Evolutionary conservation across 2,888 invertebrate genomes (phyloP), one percentile per base, ranked within the genome.

Genomic region (Drosophila stalkeri): DNA sequence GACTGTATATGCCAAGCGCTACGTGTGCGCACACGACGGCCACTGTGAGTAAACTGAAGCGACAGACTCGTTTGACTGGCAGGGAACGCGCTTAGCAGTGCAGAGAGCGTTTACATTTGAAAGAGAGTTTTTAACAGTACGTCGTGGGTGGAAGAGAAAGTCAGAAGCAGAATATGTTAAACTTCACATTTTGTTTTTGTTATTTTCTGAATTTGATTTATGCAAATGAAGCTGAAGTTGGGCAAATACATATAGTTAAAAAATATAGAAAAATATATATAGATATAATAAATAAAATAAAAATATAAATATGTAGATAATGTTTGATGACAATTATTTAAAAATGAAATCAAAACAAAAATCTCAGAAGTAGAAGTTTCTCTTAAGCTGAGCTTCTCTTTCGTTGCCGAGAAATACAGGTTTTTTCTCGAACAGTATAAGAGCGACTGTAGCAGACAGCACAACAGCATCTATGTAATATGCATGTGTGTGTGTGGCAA

Each of bases 371-470:
- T 9, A 16, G 23, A 7, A 11, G n/a, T 27, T 33, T 4, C 78
- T 73, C 78, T 73, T 77, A 9, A 12, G 2, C 14, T 14, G 14
- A 9, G 39, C 0, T 31, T 12, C 78, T 74, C 76, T 77, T 73
- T 23, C 2, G 4, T n/a, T 23, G 11, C n/a, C 14, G 14, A 23
- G 5, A 62, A 79, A 80, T 80, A 80, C 71, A 56, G 80, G 79
- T 47, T 80, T 80, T 80, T 67, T 6, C 57, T 33, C 27, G 20
- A 23, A 27, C 49, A 18, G 65, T 79, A 79, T 77, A 80, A 80
- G 79, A 80, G 80, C 20, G 16, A 23, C 41, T 14, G 12, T 14
- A 16, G 47, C 12, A 18, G 18, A 2, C 52, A 11, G 23, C 37
- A 51, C 61, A n/a, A 14, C 23, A 60, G 43, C 20, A 9, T 46